Base-by-base conservation (phyloP, 1,140 invertebrate species). In the Drosophila hydei region DNA sequence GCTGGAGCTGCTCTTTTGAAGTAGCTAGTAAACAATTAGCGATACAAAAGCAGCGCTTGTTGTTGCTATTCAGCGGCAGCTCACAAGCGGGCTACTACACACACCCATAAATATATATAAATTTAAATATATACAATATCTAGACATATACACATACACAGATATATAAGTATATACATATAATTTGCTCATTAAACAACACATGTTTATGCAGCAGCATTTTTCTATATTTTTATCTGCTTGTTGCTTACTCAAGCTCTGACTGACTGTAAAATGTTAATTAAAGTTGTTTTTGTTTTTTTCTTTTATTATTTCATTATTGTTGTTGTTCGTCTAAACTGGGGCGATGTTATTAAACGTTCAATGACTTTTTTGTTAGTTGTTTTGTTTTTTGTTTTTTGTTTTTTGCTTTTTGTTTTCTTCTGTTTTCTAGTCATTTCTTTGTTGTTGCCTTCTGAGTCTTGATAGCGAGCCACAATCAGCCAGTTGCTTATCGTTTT, bases 261-360 rank as follows among this genome's bases (percentile, higher is more conserved):
- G 12, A 56, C 25, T 65, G 50, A 40, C 67, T 63, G 59, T 58
- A 45, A 72, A 58, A 75, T 58, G 72, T 62, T 68, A 72, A 68
- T 75, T 52, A 72, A 62, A 62, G 62, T 45, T 72, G 51, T 23
- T 58, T 61, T 75, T 67, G 65, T 25, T 71, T 75, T 72, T 75
- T 67, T 72, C 33, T 71, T 75, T 72, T 72, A 75, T 72, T 75
- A 71, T 75, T 74, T 50, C 51, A 58, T 12, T 36, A n/a, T 12
- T 25, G 36, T 21, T 1, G 52, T 45, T 58, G 52, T 38, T 38
- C 51, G 56, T 33, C 59, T 71, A 75, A 78, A 75, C 72, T 78
- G 59, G 75, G 75, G 68, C 75, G 68, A 68, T 75, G 72, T 75
- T 78, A 78, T 78, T 78, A 78, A 78, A 68, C 75, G 75, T 78